A percentile compares a stretch with the other conserved stretches of the same genome.
Evolutionary conservation across 1,140 invertebrate species (phyloP).

Genomic region (Drosophila neocordata): DNA sequence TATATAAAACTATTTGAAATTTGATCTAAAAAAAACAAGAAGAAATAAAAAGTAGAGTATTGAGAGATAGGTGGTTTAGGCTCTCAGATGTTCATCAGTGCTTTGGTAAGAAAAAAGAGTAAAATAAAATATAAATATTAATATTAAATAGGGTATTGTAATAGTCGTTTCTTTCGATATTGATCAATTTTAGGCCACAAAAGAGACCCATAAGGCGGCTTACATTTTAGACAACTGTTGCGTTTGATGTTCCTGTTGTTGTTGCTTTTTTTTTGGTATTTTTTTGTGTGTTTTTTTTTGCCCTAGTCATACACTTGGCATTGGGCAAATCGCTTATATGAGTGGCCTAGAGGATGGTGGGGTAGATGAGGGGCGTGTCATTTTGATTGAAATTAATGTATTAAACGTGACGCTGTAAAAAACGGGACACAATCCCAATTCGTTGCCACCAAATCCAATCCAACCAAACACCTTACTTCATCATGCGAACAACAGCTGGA

Average conservation of each 20-base stretch:
- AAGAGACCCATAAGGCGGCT: conserved; percentile 11
- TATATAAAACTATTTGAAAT: too few species aligned
- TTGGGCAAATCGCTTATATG: conserved; percentile 2
- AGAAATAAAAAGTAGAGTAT: too few species aligned
- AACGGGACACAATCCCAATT: conserved; percentile 9
- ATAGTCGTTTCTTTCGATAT: too few species aligned
- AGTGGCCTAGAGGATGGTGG: not conserved
- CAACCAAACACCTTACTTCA: conserved; percentile 30
- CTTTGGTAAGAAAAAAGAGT: too few species aligned
- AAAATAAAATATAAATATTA: too few species aligned
- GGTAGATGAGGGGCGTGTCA: conserved; percentile 11
- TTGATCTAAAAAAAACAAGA: too few species aligned
- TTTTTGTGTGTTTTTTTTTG: conserved; percentile 9
- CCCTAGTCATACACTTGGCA: conserved; percentile 29
- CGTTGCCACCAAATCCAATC: not conserved
- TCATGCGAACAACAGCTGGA: conserved; percentile 30
- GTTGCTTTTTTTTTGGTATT: not conserved
- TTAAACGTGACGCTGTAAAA: conserved; percentile 67
- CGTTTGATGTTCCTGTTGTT: conserved; percentile 31
- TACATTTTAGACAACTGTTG: conserved; percentile 42
- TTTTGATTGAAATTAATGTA: conserved; percentile 75
- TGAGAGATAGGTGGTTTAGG: too few species aligned
- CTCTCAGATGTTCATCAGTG: too few species aligned
- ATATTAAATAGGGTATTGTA: too few species aligned
- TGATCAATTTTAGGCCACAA: conserved; percentile 16